Conservation (phyloP, 2,888 invertebrate genomes). For the Folsomia manolachei region DNA sequence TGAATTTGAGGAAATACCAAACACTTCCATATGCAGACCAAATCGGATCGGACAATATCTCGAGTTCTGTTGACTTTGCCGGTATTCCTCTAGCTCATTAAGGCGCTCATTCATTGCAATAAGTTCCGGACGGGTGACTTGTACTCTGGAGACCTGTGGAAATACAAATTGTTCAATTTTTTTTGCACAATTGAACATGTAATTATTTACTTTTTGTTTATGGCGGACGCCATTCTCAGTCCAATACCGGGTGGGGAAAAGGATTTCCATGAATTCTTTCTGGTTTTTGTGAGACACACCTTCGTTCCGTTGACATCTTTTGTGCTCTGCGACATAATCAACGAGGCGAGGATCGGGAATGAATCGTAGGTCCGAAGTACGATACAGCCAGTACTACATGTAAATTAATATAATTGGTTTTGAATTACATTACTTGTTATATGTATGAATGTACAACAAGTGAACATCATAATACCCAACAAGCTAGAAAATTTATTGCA, state of each 20-base stretch:
- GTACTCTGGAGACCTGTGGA: slow-evolving; percentile 20
- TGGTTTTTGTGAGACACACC: slow-evolving; percentile 13
- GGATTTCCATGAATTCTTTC: slow-evolving; percentile 23
- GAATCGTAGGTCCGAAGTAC: slow-evolving; percentile 33
- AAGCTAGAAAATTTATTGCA: background rate
- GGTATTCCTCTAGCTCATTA: slow-evolving; percentile 18
- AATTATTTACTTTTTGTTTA: slow-evolving; percentile 25
- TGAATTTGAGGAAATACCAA: too few species aligned
- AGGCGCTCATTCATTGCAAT: slow-evolving; percentile 20
- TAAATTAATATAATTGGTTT: background rate
- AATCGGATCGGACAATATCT: slow-evolving; percentile 33
- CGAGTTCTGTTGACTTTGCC: slow-evolving; percentile 20
- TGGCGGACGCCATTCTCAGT: slow-evolving; percentile 22
- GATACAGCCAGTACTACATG: slow-evolving; percentile 30
- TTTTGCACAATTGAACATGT: background rate
- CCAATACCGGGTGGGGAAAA: slow-evolving; percentile 36
- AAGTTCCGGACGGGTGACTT: slow-evolving; percentile 25
- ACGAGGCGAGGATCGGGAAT: slow-evolving; percentile 34
- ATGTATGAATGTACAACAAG: background rate
- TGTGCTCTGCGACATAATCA: slow-evolving; percentile 32
- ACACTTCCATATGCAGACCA: slow-evolving; percentile 32
- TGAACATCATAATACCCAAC: background rate
- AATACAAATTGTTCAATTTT: background rate
- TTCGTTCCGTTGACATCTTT: slow-evolving; percentile 29
- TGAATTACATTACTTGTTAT: background rate